These are phyloP conservation scores for Chrysolina oricalcia DNA, from an alignment of 2,888 invertebrate species.

Conservation along the genomic window DNA sequence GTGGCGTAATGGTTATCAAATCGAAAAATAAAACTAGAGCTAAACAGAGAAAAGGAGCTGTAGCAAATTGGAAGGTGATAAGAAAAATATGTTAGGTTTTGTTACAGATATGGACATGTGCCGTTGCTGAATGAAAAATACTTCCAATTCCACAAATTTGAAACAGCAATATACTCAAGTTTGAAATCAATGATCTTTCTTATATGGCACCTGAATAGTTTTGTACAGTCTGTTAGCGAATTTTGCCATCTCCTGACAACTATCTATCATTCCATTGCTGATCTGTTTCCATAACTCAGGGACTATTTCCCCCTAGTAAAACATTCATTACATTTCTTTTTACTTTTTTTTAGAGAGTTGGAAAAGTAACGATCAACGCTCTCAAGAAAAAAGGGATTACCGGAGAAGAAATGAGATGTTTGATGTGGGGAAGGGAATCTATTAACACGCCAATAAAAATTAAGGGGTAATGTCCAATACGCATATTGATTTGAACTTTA, in stretches of 20 bases:
- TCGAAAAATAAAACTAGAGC: slow-evolving; percentile 97
- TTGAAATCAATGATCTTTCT: too few relatives aligned
- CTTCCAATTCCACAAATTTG: too few relatives aligned
- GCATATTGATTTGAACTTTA: neutral
- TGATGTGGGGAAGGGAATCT: slow-evolving; percentile 94
- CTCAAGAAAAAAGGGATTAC: slow-evolving; percentile 87
- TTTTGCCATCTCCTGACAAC: too few relatives aligned
- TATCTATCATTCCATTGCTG: too few relatives aligned
- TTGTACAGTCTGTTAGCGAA: too few relatives aligned
- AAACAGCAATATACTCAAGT: too few relatives aligned
- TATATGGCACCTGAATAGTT: too few relatives aligned
- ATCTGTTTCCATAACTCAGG: neutral
- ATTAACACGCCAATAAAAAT: slow-evolving; percentile 89
- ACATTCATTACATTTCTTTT: neutral
- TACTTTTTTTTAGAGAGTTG: slow-evolving; percentile 79
- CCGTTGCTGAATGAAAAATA: too few relatives aligned
- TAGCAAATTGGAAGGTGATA: slow-evolving; percentile 96
- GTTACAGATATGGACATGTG: too few relatives aligned
- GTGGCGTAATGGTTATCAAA: slow-evolving; percentile 99
- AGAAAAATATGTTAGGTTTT: neutral
- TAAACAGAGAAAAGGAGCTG: slow-evolving; percentile 95
- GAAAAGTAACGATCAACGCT: slow-evolving; percentile 89
- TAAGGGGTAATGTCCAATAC: slow-evolving; percentile 71
- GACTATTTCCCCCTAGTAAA: neutral
- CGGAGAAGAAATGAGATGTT: slow-evolving; percentile 87